Evolutionary conservation across 2,888 invertebrate species (phyloP).

Genomic region (Drosophila demipolita): DNA sequence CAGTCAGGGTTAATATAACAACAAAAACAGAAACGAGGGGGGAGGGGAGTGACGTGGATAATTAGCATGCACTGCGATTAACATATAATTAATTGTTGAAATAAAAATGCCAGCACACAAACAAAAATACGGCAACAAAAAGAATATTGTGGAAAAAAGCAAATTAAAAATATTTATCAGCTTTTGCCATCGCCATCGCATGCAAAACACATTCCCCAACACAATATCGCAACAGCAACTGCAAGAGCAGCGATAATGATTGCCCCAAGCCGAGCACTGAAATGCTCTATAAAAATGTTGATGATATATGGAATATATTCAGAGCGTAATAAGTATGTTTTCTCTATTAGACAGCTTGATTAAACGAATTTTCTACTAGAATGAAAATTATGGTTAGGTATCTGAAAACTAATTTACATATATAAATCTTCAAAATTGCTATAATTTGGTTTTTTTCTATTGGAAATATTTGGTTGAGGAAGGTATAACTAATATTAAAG

Average conservation of each 20-base stretch:
- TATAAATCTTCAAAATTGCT: too few relatives aligned
- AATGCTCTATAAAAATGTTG: conserved; percentile 16
- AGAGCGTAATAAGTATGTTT: too few relatives aligned
- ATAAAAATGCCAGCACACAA: conserved; percentile 45
- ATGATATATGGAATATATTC: too few relatives aligned
- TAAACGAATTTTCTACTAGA: too few relatives aligned
- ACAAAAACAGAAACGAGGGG: conserved; percentile 20
- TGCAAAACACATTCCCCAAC: conserved; percentile 71
- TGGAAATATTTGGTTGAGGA: too few relatives aligned
- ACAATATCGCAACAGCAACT: conserved; percentile 47
- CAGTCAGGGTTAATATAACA: conserved; percentile 71
- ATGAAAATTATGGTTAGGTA: too few relatives aligned
- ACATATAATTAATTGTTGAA: conserved; percentile 81
- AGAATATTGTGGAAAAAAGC: conserved; percentile 38
- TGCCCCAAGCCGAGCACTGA: not conserved
- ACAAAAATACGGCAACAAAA: conserved; percentile 51
- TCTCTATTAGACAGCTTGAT: too few relatives aligned
- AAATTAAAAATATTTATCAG: conserved; percentile 58
- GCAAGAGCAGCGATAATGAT: conserved; percentile 13
- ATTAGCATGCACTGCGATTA: conserved; percentile 82
- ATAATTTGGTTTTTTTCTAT: too few relatives aligned
- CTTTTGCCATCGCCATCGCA: conserved; percentile 77
- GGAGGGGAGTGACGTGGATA: conserved; percentile 48
- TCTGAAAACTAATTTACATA: too few relatives aligned
- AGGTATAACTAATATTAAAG: too few relatives aligned